Percentiles rank a stretch among this genome's conserved stretches.
Conservation (phyloP, 2,888 invertebrate genomes). For the Tiliacea citrago region DNA sequence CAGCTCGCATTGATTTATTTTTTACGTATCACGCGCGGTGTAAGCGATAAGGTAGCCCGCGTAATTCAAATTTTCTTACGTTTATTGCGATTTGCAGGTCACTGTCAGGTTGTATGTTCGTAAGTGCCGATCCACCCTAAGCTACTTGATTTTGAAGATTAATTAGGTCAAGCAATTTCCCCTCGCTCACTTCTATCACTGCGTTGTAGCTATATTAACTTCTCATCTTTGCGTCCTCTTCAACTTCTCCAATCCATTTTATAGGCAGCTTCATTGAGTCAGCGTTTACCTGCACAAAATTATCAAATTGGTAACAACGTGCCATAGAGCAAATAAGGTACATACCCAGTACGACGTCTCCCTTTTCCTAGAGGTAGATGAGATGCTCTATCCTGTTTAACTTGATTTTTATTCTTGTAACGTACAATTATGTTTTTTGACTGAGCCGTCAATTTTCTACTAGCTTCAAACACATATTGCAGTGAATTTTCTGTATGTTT, state of each 20-base stretch:
- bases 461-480: background rate
- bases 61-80: too few relatives aligned
- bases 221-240: background rate
- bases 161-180: background rate
- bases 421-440: background rate
- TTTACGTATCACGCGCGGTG: too few relatives aligned
- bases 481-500: too few relatives aligned
- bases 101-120: background rate
- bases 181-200: background rate
- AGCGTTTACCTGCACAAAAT: background rate
- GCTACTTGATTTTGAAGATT: too few relatives aligned
- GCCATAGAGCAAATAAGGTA: background rate
- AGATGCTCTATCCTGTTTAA: background rate
- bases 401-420: background rate
- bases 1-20: too few relatives aligned
- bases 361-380: background rate
- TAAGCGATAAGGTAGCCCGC: too few relatives aligned
- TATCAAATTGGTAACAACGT: too few relatives aligned
- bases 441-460: background rate
- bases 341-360: background rate
- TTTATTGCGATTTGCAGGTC: too few relatives aligned
- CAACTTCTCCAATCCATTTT: background rate
- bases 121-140: too few relatives aligned
- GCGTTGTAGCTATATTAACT: too few relatives aligned
- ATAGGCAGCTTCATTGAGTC: background rate